Percentiles rank a stretch among this genome's conserved stretches.
These are phyloP conservation scores for Monomorium pharaonis DNA, from an alignment of 1,140 invertebrate genomes.

Conservation along the genomic window DNA sequence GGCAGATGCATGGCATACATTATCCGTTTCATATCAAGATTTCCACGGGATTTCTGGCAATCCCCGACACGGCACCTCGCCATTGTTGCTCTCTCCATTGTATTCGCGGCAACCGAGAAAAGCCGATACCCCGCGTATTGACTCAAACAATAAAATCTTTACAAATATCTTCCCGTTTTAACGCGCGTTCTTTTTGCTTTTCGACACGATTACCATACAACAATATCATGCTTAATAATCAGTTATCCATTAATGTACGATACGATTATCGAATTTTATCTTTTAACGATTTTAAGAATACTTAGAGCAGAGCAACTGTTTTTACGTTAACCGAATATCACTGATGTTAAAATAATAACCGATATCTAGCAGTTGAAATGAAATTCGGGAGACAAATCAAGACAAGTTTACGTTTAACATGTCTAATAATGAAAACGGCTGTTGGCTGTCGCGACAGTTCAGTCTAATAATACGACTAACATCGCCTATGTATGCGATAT, in stretches of 20 bases:
- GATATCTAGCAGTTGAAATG: too few relatives aligned
- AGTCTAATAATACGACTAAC: background rate
- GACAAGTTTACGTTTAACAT: background rate
- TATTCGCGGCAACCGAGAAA: slow-evolving; percentile 47
- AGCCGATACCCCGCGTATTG: slow-evolving; percentile 8
- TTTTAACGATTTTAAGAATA: background rate
- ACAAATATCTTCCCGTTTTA: slow-evolving; percentile 23
- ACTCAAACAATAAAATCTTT: slow-evolving; percentile 71
- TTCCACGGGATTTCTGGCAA: slow-evolving; percentile 67
- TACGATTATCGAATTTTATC: background rate
- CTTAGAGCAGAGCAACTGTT: background rate
- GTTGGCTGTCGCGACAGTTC: background rate
- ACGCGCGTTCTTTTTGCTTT: background rate
- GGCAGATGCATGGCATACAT: slow-evolving; percentile 16
- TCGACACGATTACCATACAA: background rate
- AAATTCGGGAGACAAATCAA: background rate
- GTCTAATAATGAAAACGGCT: background rate
- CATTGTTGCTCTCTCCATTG: slow-evolving; percentile 40
- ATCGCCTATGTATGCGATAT: background rate
- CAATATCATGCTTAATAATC: background rate
- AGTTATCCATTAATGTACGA: background rate
- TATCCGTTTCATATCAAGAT: slow-evolving; percentile 69
- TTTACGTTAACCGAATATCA: background rate
- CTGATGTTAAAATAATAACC: background rate
- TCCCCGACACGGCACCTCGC: slow-evolving; percentile 53